Evolutionary conservation across 2,113 vertebrate species (phyloP), one percentile per base, ranked within the genome.

Genomic region (Festucalex cinctus): DNA sequence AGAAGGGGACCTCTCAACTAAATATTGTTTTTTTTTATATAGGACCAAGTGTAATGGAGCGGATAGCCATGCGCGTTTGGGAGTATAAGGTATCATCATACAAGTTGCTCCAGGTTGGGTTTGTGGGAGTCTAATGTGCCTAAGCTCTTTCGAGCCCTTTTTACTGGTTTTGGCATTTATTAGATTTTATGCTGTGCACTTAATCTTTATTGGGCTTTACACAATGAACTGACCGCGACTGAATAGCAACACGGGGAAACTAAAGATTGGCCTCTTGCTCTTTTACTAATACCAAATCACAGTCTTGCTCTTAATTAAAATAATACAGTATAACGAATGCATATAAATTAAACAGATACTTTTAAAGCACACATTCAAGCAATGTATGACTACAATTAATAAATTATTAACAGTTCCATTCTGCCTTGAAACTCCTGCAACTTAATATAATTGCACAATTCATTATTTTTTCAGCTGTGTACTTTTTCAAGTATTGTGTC

Each of bases 161-260:
- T 87, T 76, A 87, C 81, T 76, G 68, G 75, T 83, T 81, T 81
- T 90, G 89, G 87, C 88, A 88, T 89, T 90, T 90, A 91, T 84
- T 78, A 70, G 83, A 37, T 57, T 85, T 83, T 84, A 78, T 75
- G 76, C 80, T 68, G 69, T 78, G 74, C 68, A 76, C 75, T 80
- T 82, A 76, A 73, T 84, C 71, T 84, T 85, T 84, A 87, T 79
- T 74, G 74, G 77, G 67, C 76, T 85, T 81, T 86, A 78, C 64
- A 72, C 63, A 70, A 71, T 73, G 73, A 85, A 78, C 58, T 78
- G 77, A 82, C 56, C 76, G 44, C 51, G 66, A 71, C 35, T 57
- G 32, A 76, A 73, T 73, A 69, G 81, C 74, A 76, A 69, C 62
- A 22, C 36, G 63, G 68, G 66, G 78, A 72, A 68, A 81, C 35